A percentile compares a stretch with the other conserved stretches of the same genome.
These are phyloP conservation scores for Ericerus pela DNA, from an alignment of 1,140 invertebrate species.

Conservation along the genomic window DNA sequence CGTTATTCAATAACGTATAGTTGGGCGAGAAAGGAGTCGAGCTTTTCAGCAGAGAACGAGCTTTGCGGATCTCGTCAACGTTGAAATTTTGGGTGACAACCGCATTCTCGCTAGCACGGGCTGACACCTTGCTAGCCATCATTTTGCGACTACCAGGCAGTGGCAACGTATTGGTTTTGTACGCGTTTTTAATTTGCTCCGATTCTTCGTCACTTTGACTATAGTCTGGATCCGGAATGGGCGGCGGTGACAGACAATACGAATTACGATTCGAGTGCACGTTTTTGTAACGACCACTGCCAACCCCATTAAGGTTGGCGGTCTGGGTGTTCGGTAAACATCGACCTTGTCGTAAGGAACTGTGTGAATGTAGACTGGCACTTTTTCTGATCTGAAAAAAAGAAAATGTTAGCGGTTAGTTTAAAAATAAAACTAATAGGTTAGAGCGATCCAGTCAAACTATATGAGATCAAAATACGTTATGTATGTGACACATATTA, in stretches of 20 bases:
- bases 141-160: conserved; percentile 16
- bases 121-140: background rate
- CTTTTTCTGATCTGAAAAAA: conserved; percentile 42
- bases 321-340: conserved; percentile 16
- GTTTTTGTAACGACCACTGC: background rate
- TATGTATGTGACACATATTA: no score
- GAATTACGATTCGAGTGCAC: background rate
- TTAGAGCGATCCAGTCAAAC: no score
- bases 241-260: conserved; percentile 36
- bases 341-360: conserved; percentile 30
- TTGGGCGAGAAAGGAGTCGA: conserved; percentile 73
- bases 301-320: background rate
- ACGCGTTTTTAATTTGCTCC: conserved; percentile 38
- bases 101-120: background rate
- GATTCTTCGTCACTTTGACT: conserved; percentile 58
- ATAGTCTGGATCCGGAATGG: conserved; percentile 80
- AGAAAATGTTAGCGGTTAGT: conserved; percentile 1
- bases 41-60: conserved; percentile 58
- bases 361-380: conserved; percentile 41
- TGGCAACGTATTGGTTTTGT: conserved; percentile 29
- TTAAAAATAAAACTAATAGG: background rate
- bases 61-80: conserved; percentile 71
- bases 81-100: conserved; percentile 71
- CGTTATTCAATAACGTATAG: conserved; percentile 37
- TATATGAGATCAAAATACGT: no score